These are phyloP conservation scores for Todiramphus saurophagus DNA, from an alignment of 2,113 vertebrate species.

Conservation along the genomic window DNA sequence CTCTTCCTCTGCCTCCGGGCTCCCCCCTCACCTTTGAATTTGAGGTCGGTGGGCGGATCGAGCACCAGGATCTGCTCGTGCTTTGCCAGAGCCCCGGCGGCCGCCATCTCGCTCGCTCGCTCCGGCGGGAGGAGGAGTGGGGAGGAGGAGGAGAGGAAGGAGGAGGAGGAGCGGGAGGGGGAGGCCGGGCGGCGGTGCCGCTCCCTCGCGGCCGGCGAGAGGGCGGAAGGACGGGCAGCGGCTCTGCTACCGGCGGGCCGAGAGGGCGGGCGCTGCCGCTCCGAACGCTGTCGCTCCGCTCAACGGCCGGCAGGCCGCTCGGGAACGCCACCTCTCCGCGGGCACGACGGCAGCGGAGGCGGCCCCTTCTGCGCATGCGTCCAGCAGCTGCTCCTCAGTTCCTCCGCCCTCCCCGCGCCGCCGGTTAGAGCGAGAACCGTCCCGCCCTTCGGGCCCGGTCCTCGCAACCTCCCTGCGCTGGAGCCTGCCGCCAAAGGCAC, in stretches of 20 bases:
- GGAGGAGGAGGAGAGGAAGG: background rate
- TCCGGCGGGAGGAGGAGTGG: constrained; percentile 1
- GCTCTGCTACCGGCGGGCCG: background rate
- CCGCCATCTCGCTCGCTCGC: constrained; percentile 67
- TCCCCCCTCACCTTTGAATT: constrained; percentile 87
- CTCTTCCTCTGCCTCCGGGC: background rate
- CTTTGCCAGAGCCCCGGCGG: constrained; percentile 87
- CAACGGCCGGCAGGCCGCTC: constrained; percentile 27
- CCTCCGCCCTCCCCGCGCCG: background rate
- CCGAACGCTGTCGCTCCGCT: background rate
- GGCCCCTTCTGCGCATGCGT: background rate
- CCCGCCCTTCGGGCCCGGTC: background rate
- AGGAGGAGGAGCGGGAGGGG: background rate
- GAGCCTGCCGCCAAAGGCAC: too few species aligned
- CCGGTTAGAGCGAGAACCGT: too few species aligned
- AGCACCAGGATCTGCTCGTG: constrained; percentile 91
- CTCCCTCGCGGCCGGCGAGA: background rate
- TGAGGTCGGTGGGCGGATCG: constrained; percentile 91
- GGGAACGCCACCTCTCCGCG: background rate
- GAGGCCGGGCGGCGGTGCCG: background rate
- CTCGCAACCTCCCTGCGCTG: background rate
- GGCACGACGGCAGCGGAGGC: background rate
- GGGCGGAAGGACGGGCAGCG: background rate
- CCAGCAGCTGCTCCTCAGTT: background rate
- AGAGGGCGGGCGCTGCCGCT: background rate